Evolutionary conservation across 1,140 invertebrate species (phyloP), one percentile per base, ranked within the genome.

Genomic region (Drosophila busckii): DNA sequence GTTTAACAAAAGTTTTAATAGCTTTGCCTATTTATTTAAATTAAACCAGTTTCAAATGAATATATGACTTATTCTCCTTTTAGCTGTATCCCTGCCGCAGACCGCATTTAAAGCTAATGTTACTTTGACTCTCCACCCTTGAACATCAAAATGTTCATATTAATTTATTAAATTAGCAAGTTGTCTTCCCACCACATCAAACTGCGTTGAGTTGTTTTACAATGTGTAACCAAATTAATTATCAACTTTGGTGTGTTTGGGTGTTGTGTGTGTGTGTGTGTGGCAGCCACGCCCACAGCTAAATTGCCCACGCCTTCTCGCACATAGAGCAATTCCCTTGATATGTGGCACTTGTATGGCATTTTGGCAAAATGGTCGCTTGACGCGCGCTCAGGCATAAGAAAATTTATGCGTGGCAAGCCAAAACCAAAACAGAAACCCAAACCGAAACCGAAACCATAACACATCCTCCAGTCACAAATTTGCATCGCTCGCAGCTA

Each of bases 141-240:
- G n/a, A n/a, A 7, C 7, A 9, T 31, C 13, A 13, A 20, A 25
- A 49, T 58, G 28, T 23, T 23, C 42, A 52, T 44, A 34, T 50
- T 32, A 42, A 50, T 50, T 17, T 65, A 49, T 49, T 67, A 29
- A 50, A 40, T 68, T 56, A 35, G 31, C 44, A 31, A 32, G 16
- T 52, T 38, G 20, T 41, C 35, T 41, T 37, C 9, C 41, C 45
- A n/a, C 32, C 25, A 23, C 31, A 10, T 17, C 13, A 15, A 46
- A 50, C 32, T n/a, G 38, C 37, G 31, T 37, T 61, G 73, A 42
- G 76, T 70, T 70, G 50, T 62, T 76, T 60, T 70, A 83, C 76
- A 84, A 83, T 82, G 76, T 84, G 76, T 70, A 82, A 68, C 83
- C 76, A 82, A 83, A 82, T 82, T 82, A 82, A 82, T 82, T 82